Conservation (phyloP, 2,888 invertebrate genomes). For the Agrochola lychnidis region DNA sequence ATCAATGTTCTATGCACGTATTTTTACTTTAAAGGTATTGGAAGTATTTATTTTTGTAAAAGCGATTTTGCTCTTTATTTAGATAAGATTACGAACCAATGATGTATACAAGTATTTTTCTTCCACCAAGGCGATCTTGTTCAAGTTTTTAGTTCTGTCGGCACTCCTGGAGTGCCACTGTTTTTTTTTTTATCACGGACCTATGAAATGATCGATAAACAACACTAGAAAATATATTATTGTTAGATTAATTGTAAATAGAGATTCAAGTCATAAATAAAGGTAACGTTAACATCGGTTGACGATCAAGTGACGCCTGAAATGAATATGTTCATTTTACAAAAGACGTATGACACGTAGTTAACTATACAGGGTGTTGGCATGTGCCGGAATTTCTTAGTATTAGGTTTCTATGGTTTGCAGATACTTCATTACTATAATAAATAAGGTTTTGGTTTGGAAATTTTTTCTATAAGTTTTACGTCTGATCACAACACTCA, state of each 20-base stretch:
- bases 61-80: too few relatives aligned
- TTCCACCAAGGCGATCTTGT: too few relatives aligned
- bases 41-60: too few relatives aligned
- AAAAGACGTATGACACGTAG: conserved; percentile 20
- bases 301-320: conserved; percentile 43
- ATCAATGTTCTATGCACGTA: too few relatives aligned
- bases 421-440: background rate
- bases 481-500: too few relatives aligned
- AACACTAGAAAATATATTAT: background rate
- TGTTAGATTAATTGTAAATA: background rate
- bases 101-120: too few relatives aligned
- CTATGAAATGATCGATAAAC: background rate
- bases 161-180: too few relatives aligned
- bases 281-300: background rate
- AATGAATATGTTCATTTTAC: conserved; percentile 51
- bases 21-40: too few relatives aligned
- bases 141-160: too few relatives aligned
- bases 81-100: too few relatives aligned
- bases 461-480: background rate
- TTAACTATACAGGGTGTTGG: conserved; percentile 26
- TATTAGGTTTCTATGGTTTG: background rate
- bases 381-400: background rate
- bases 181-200: background rate
- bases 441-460: background rate
- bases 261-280: conserved; percentile 20